Base-by-base conservation (phyloP, 1,140 invertebrate genomes). In the Anoplolepis gracilipes region DNA sequence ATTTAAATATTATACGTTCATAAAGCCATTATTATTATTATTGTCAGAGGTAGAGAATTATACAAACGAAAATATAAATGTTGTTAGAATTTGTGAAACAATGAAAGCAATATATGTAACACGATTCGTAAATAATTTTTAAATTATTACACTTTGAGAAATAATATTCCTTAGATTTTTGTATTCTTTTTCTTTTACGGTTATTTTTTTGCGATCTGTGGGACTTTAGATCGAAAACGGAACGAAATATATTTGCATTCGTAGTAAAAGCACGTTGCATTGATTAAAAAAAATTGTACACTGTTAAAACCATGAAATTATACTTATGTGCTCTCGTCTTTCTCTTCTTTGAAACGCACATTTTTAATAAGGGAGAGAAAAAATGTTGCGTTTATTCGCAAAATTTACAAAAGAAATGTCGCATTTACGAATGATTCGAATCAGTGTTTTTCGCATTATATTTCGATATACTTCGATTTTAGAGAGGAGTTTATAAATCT, bases 291-390 rank as follows among this genome's bases (percentile, higher is more conserved):
- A 30, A 61, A 82, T 73, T 59, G 78, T 53, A 42, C 22, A 33
- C 19, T n/a, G 46, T 73, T 30, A 81, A 55, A 61, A 25, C 13
- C 28, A 36, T 72, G 67, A 61, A 73, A 73, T 82, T 46, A 65
- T 59, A 65, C 30, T 25, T 49, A 49, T 49, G 46, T 16, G 4
- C 16, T 36, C 16, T 30, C 28, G 42, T 85, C 42, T 55, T 85
- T 77, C 42, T 78, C 61, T n/a, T 13, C 46, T 76, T 85, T 78
- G 75, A 78, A 79, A 55, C 82, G 61, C 75, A 79, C 39, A 79
- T 85, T 85, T 85, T 78, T 65, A 85, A 85, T 28, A 61, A 13
- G 25, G 25, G 57, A 28, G 16, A 62, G 49, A 59, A 13, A 59
- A 39, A 39, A 70, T 22, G 64, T 81, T 33, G 65, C 49, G 25